Percentiles rank a stretch among this genome's conserved stretches.
Conservation (phyloP, 2,888 invertebrate species). For the Steinernema scapterisci region DNA sequence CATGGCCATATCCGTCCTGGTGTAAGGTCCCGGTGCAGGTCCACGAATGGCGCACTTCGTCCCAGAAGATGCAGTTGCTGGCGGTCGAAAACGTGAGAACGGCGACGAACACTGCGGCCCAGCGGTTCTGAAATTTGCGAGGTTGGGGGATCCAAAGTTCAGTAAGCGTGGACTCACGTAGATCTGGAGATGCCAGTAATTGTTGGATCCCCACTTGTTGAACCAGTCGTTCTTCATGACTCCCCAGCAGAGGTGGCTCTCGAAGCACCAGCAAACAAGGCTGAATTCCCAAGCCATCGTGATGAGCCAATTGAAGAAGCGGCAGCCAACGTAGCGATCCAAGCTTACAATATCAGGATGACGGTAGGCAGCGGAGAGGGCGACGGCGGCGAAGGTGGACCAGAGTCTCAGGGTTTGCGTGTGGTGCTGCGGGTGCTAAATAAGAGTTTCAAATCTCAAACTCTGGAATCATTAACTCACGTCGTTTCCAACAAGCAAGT, state of each 20-base stretch:
- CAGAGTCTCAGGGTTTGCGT: background rate
- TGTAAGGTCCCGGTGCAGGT: constrained; percentile 10
- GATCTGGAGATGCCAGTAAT: background rate
- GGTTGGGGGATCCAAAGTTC: background rate
- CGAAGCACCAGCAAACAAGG: background rate
- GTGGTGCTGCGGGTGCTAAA: background rate
- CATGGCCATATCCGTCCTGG: background rate
- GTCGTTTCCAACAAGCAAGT: constrained; percentile 49
- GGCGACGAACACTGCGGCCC: background rate
- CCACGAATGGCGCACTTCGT: background rate
- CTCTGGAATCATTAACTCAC: too few relatives aligned
- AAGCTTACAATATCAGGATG: background rate
- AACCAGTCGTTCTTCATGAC: background rate
- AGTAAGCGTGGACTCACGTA: background rate
- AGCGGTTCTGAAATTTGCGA: background rate
- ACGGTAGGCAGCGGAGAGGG: background rate
- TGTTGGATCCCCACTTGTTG: background rate
- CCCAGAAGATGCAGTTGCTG: constrained; percentile 7
- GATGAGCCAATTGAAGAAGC: constrained; percentile 9
- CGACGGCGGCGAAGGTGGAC: background rate
- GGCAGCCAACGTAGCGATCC: background rate
- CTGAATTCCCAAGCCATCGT: background rate
- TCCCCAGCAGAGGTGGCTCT: constrained; percentile 17
- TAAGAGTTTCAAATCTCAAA: constrained; percentile 34
- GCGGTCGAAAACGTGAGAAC: background rate